phyloP scores from a whole-genome alignment of 1,140 invertebrate species.

The Gonioctena quinquepunctata region DNA sequence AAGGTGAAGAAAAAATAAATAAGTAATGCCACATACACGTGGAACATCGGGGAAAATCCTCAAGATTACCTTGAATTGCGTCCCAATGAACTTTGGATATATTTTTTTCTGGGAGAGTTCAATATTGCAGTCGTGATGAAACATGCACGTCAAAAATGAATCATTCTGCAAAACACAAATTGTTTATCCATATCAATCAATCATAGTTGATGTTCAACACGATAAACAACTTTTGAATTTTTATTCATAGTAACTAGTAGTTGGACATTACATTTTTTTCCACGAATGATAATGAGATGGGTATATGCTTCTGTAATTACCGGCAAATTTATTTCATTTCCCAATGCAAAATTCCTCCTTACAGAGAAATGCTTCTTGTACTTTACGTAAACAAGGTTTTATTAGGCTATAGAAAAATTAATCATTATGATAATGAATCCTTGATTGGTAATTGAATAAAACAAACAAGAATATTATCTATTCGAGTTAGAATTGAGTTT shows the following conservation, averaged over 20 bases:
- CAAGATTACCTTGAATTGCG: neutral
- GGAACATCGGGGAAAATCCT: no score
- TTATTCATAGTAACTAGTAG: neutral
- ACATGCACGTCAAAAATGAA: neutral
- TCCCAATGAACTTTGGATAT: neutral
- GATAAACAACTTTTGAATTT: constrained; percentile 13
- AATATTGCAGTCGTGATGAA: no score
- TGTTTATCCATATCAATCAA: neutral
- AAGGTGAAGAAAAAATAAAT: no score
- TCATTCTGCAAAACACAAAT: neutral
- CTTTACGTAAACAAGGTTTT: neutral
- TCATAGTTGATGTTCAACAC: constrained; percentile 2
- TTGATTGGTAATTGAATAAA: no score
- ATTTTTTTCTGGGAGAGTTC: neutral
- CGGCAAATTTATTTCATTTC: neutral
- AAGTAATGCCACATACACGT: no score
- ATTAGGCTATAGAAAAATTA: neutral
- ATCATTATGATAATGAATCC: no score
- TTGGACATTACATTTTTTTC: constrained; percentile 4
- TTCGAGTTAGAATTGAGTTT: no score
- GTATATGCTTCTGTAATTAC: neutral
- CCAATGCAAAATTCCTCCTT: neutral
- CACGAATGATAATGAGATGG: neutral
- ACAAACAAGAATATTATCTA: no score
- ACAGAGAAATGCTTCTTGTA: neutral